Conservation (phyloP, 2,888 invertebrate species). For the Apotomis betuletana region DNA sequence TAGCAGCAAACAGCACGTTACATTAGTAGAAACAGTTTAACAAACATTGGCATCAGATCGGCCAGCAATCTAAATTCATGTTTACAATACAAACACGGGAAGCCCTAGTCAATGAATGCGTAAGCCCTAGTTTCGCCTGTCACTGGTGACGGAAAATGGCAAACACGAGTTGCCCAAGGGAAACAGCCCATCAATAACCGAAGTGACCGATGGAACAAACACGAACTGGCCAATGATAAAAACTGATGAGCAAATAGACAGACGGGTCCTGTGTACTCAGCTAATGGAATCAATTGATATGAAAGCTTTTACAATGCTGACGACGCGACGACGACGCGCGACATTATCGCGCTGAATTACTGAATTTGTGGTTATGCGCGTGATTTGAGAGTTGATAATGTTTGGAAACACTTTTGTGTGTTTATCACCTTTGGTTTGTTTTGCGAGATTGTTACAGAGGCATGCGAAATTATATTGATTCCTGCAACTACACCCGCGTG, state of each 20-base stretch:
- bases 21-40: slow-evolving; percentile 51
- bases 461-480: no score
- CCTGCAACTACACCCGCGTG: no score
- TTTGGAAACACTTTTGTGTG: slow-evolving; percentile 2
- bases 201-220: slow-evolving; percentile 82
- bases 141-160: slow-evolving; percentile 48
- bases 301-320: slow-evolving; percentile 82
- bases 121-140: slow-evolving; percentile 41
- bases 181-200: slow-evolving; percentile 78
- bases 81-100: slow-evolving; percentile 36
- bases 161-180: slow-evolving; percentile 62
- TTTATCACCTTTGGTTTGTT: background rate
- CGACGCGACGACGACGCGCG: slow-evolving; percentile 59
- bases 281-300: slow-evolving; percentile 84
- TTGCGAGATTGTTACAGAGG: no score
- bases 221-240: slow-evolving; percentile 81
- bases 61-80: slow-evolving; percentile 31
- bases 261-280: slow-evolving; percentile 80
- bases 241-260: slow-evolving; percentile 83
- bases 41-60: slow-evolving; percentile 44
- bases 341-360: slow-evolving; percentile 74
- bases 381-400: slow-evolving; percentile 46
- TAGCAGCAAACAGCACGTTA: background rate
- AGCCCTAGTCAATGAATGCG: slow-evolving; percentile 40
- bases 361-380: slow-evolving; percentile 46